Percentiles rank a stretch among this genome's conserved stretches.
These are phyloP conservation scores for Polylopha cassiicola DNA, from an alignment of 2,888 invertebrate species.

Conservation along the genomic window DNA sequence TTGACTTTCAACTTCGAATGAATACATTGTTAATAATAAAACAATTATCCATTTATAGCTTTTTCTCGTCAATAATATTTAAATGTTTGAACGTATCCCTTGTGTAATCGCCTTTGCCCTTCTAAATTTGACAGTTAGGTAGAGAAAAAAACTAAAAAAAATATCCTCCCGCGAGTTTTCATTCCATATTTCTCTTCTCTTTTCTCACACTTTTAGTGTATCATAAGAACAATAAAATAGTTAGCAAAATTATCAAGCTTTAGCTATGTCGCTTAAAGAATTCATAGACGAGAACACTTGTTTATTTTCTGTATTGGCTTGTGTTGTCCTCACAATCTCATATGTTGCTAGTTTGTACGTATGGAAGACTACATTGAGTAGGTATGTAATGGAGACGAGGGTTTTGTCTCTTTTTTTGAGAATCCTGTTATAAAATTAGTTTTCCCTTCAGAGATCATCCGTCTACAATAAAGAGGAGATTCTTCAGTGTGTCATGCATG, in stretches of 20 bases:
- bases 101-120: too few relatives aligned
- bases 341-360: conserved; percentile 94
- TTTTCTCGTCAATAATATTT: too few relatives aligned
- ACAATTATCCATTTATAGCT: too few relatives aligned
- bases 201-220: conserved; percentile 13
- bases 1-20: too few relatives aligned
- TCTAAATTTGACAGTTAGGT: too few relatives aligned
- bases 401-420: not conserved
- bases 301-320: conserved; percentile 81
- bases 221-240: conserved; percentile 3
- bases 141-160: conserved; percentile 13
- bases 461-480: conserved; percentile 89
- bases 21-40: too few relatives aligned
- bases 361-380: conserved; percentile 86
- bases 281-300: conserved; percentile 56
- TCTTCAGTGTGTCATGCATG: conserved; percentile 89
- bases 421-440: conserved; percentile 32
- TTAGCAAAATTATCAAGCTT: too few relatives aligned
- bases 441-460: conserved; percentile 87
- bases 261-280: conserved; percentile 27
- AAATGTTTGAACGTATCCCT: too few relatives aligned
- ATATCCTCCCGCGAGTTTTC: conserved; percentile 6
- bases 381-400: conserved; percentile 65
- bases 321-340: conserved; percentile 84
- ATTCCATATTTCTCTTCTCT: conserved; percentile 11